Evolutionary conservation across 2,888 invertebrate species (phyloP), one percentile per base, ranked within the genome.

Genomic region (Hyppa rectilinea): DNA sequence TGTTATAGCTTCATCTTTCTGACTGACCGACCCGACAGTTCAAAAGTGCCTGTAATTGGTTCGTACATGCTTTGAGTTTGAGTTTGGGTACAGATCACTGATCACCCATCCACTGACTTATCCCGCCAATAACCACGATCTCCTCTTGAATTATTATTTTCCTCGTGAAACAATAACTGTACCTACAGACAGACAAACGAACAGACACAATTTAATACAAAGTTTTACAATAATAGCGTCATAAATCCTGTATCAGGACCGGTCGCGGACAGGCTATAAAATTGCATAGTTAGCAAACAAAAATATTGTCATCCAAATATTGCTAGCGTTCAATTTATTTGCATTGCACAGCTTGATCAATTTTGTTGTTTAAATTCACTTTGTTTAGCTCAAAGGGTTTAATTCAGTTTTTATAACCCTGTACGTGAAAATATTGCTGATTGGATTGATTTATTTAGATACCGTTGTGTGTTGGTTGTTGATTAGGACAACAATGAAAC

Each of bases 301-400:
- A 83, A 80, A 76, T 71, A 78, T 82, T 53, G 56, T 31, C 49
- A n/a, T 34, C 7, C 50, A 79, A 86, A 87, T 82, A 86, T 82
- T 78, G 78, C 75, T 53, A 62, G 17, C 52, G 38, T 73, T 69
- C 71, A 81, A 85, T 84, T 80, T 71, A 67, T 79, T 70, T 68
- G 36, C 36, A n/a, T 49, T 52, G 61, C 43, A 67, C 65, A 55
- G 59, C 36, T 76, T 64, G 55, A 81, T 63, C 60, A 76, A 60
- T 71, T 71, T 58, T 45, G 66, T 61, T 49, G 62, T 76, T 66
- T 53, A 52, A 65, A 55, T 45, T 76, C 52, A 20, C 29, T 79
- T 79, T 80, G 78, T 80, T 55, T 71, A 64, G 63, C 53, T 80
- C 71, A 71, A 67, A 75, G 60, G 56, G 58, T 67, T 76, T 58